These are phyloP conservation scores for Zootermopsis nevadensis DNA, from an alignment of 2,888 invertebrate genomes.

Conservation along the genomic window DNA sequence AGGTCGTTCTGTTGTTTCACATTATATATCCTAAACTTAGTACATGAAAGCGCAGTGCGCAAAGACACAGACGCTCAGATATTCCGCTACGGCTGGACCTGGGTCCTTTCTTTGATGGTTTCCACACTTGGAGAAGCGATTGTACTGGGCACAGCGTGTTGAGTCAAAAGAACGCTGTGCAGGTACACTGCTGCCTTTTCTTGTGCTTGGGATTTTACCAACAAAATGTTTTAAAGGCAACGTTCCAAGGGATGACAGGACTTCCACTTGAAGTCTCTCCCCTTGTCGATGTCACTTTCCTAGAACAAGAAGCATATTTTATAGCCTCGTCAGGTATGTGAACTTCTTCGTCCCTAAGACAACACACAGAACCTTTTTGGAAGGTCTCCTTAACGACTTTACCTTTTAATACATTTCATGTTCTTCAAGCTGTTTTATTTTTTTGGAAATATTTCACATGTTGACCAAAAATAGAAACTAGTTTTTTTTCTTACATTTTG, in stretches of 20 bases:
- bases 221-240: slow-evolving; percentile 37
- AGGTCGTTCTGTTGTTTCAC: no score
- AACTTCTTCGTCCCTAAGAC: neutral
- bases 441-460: slow-evolving; percentile 3
- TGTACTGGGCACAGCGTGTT: neutral
- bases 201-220: slow-evolving; percentile 18
- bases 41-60: no score
- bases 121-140: neutral
- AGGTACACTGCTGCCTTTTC: neutral
- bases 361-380: neutral
- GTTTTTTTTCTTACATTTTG: no score
- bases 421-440: slow-evolving; percentile 8
- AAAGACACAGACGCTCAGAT: no score
- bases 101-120: neutral
- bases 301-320: slow-evolving; percentile 24
- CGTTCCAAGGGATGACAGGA: slow-evolving; percentile 43
- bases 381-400: slow-evolving; percentile 8
- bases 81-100: neutral
- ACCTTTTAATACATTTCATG: neutral
- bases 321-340: slow-evolving; percentile 31
- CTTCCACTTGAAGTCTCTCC: slow-evolving; percentile 20
- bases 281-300: slow-evolving; percentile 37
- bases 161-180: neutral
- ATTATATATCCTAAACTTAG: no score
- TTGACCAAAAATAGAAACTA: neutral